Percentiles rank a stretch among this genome's conserved stretches.
These are phyloP conservation scores for Eupithecia dodoneata DNA, from an alignment of 2,888 invertebrate genomes.

Conservation along the genomic window DNA sequence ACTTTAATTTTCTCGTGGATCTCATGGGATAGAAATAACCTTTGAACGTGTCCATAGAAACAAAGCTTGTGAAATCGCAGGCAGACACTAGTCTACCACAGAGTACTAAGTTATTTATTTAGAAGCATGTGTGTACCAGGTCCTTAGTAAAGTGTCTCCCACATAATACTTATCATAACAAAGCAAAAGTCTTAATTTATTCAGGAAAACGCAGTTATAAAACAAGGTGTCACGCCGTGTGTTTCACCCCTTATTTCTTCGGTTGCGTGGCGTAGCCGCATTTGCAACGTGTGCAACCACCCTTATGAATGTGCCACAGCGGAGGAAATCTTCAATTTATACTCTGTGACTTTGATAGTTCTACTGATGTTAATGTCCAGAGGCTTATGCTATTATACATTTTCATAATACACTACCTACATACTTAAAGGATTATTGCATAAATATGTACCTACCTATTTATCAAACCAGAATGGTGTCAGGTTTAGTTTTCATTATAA, in stretches of 20 bases:
- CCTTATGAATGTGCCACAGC: constrained; percentile 49
- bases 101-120: neutral
- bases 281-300: constrained; percentile 49
- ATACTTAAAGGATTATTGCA: neutral
- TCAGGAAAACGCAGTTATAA: constrained; percentile 47
- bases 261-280: constrained; percentile 55
- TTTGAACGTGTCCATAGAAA: too few relatives aligned
- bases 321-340: constrained; percentile 49
- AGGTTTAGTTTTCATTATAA: neutral
- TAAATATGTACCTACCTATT: too few relatives aligned
- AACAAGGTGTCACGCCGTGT: constrained; percentile 48
- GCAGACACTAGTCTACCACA: too few relatives aligned
- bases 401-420: neutral
- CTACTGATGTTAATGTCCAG: constrained; percentile 30
- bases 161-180: constrained; percentile 24
- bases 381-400: neutral
- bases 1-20: too few relatives aligned
- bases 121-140: neutral
- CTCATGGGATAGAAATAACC: too few relatives aligned
- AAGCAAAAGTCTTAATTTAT: constrained; percentile 43
- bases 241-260: constrained; percentile 36
- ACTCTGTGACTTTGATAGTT: constrained; percentile 41
- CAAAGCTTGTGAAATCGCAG: too few relatives aligned
- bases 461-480: neutral
- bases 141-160: neutral